These are phyloP conservation scores for Girardinus metallicus DNA, from an alignment of 2,797 vertebrate species.

Conservation along the genomic window DNA sequence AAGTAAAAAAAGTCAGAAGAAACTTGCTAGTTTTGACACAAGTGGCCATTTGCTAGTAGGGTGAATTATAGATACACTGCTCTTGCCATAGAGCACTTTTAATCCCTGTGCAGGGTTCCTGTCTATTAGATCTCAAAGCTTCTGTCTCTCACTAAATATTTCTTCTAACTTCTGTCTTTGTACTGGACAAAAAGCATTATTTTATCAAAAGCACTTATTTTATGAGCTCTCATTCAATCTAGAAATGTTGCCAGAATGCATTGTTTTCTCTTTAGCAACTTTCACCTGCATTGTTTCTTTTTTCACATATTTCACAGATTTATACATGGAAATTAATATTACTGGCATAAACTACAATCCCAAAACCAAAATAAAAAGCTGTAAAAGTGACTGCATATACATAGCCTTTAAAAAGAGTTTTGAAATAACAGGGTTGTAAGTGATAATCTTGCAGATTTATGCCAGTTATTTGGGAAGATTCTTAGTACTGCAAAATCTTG, in stretches of 20 bases:
- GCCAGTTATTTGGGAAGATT: background rate
- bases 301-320: background rate
- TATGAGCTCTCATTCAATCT: background rate
- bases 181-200: background rate
- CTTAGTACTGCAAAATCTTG: background rate
- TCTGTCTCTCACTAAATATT: background rate
- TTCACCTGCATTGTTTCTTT: background rate
- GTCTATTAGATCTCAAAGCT: background rate
- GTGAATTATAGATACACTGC: background rate
- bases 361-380: background rate
- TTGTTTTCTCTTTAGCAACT: background rate
- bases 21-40: background rate
- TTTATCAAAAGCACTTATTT: too few relatives aligned
- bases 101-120: background rate
- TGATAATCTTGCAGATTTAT: background rate
- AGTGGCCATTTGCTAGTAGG: background rate
- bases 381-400: background rate
- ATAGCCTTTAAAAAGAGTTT: background rate
- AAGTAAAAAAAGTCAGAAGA: background rate
- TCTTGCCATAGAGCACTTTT: background rate
- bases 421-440: background rate
- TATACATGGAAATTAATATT: background rate
- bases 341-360: background rate
- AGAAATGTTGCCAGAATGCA: background rate
- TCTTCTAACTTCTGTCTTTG: background rate